Percentiles rank a stretch among this genome's conserved stretches.
Evolutionary conservation across 2,113 vertebrate species (phyloP).

Genomic region (Agapornis roseicollis): DNA sequence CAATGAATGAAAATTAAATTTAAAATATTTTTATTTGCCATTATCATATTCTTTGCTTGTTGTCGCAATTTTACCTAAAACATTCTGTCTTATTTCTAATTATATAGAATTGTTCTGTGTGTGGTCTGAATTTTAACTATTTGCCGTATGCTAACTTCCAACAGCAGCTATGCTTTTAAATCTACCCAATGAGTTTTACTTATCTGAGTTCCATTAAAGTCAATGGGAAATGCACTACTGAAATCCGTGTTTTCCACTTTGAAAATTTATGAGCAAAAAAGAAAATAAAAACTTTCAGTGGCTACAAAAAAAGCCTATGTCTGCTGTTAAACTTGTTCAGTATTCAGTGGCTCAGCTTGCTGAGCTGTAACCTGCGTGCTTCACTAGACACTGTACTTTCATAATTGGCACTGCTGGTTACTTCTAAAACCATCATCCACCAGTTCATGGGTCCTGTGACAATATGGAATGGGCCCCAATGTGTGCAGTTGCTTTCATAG

Average conservation of each 20-base stretch:
- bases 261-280: neutral
- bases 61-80: neutral
- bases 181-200: neutral
- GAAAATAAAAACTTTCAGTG: neutral
- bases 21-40: neutral
- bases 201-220: neutral
- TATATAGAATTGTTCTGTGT: neutral
- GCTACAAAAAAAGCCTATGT: neutral
- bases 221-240: neutral
- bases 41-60: neutral
- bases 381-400: neutral
- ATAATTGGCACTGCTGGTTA: conserved; percentile 3
- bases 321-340: neutral
- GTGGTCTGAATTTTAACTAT: neutral
- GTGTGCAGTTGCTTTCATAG: neutral
- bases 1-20: neutral
- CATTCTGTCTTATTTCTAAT: neutral
- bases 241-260: neutral
- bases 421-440: neutral
- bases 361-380: neutral
- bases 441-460: neutral
- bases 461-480: neutral
- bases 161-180: neutral
- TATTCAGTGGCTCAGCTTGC: neutral
- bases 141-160: neutral